phyloP scores from a whole-genome alignment of 2,113 vertebrate species.

The Cynocephalus volans region DNA sequence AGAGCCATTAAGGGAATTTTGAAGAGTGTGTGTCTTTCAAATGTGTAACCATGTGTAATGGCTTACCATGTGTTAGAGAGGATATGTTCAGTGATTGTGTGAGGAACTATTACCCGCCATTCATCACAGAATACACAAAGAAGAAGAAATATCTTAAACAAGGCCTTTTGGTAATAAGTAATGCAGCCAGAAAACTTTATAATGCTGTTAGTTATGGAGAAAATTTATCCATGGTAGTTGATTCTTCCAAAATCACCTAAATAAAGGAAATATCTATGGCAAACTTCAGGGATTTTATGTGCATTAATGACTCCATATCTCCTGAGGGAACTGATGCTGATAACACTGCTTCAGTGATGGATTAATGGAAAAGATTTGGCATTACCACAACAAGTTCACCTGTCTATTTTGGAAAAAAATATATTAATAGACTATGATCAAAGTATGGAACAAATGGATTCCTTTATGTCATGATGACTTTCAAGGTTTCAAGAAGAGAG shows the following conservation, averaged over 20 bases:
- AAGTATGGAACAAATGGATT: neutral
- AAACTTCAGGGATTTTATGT: neutral
- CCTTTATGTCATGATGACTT: neutral
- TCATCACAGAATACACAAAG: neutral
- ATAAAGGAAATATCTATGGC: neutral
- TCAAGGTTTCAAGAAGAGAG: neutral
- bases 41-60: neutral
- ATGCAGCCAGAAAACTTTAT: neutral
- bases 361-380: neutral
- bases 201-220: neutral
- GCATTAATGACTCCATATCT: neutral
- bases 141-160: neutral
- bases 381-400: neutral
- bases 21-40: neutral
- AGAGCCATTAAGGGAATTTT: neutral
- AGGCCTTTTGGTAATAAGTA: neutral
- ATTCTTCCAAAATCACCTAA: neutral
- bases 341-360: neutral
- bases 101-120: neutral
- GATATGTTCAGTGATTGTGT: neutral
- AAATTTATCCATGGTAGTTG: neutral
- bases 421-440: neutral
- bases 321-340: neutral
- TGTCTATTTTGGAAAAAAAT: neutral
- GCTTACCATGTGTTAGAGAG: neutral